Conservation (phyloP, 2,113 vertebrate genomes). For the Typhlomys cinereus region DNA sequence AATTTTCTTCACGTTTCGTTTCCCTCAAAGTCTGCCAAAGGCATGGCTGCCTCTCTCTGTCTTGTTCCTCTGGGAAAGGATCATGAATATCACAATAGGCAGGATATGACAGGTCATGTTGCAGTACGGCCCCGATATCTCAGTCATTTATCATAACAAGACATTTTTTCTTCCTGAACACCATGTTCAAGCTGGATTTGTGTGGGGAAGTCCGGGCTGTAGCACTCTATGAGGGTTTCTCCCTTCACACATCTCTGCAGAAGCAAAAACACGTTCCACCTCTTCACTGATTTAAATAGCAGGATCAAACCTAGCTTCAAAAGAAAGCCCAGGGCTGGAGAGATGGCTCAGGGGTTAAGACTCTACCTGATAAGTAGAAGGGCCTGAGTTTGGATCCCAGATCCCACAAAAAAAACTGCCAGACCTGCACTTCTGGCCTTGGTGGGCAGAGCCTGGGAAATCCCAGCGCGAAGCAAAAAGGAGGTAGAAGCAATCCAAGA, state of each 20-base stretch:
- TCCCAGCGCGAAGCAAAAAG: no score
- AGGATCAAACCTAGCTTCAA: neutral
- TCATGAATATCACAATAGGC: neutral
- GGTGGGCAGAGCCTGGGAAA: no score
- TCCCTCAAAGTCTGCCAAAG: neutral
- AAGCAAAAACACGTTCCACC: neutral
- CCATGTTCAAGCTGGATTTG: neutral
- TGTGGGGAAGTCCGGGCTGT: neutral
- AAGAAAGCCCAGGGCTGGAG: no score
- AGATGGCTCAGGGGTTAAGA: no score
- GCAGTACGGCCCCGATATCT: neutral
- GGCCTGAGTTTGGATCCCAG: no score
- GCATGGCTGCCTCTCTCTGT: neutral
- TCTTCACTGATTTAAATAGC: neutral
- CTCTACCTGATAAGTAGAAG: no score
- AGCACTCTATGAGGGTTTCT: rapidly evolving
- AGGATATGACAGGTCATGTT: neutral
- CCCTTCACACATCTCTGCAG: neutral
- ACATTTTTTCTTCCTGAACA: neutral
- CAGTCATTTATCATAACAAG: neutral
- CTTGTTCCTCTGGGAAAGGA: neutral
- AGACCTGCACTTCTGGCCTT: no score
- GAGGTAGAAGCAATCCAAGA: no score
- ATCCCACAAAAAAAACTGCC: no score
- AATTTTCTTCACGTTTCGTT: neutral